These are phyloP conservation scores for Habrosyne pyritoides DNA, from an alignment of 2,888 invertebrate species.

Conservation along the genomic window DNA sequence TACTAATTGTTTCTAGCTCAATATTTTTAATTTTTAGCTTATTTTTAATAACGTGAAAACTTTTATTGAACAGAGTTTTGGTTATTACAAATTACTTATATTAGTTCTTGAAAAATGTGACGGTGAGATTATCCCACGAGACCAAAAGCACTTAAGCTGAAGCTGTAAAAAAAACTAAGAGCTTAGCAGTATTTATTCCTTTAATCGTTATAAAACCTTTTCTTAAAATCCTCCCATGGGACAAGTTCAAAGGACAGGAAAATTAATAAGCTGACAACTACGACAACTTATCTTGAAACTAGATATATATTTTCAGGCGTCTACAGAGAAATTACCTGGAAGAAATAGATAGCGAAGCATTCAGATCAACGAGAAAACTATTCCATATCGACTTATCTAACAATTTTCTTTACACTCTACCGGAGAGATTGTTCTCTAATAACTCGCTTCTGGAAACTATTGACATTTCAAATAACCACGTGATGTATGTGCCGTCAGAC, in stretches of 20 bases:
- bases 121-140: background rate
- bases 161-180: too few species aligned
- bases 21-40: too few species aligned
- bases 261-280: background rate
- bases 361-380: conserved; percentile 83
- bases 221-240: background rate
- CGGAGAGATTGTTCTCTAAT: conserved; percentile 83
- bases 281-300: background rate
- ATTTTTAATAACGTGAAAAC: too few species aligned
- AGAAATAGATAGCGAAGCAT: conserved; percentile 83
- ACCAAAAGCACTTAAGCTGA: background rate
- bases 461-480: conserved; percentile 86
- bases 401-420: conserved; percentile 84
- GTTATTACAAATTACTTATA: too few species aligned
- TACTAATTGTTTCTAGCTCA: too few species aligned
- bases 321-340: conserved; percentile 86
- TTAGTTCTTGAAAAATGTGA: too few species aligned
- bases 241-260: background rate
- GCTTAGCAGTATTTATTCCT: too few species aligned
- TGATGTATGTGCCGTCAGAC: conserved; percentile 82
- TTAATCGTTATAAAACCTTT: background rate
- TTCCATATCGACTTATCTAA: conserved; percentile 87
- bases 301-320: conserved; percentile 76
- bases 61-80: too few species aligned
- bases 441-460: conserved; percentile 84